phyloP scores from a whole-genome alignment of 2,113 vertebrate genomes.

The Plectropomus leopardus region DNA sequence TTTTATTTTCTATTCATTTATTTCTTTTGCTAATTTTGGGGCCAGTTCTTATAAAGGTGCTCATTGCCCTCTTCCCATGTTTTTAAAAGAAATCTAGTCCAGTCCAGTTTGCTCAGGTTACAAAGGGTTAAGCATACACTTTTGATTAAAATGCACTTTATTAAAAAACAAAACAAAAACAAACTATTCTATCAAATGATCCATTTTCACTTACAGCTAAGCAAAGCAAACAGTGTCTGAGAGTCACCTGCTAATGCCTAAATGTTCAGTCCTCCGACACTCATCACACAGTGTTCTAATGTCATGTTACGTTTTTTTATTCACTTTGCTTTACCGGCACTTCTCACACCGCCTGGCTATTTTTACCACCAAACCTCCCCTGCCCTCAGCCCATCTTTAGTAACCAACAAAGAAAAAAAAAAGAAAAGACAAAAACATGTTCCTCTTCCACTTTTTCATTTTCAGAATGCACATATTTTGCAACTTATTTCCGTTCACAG shows the following conservation, averaged over 20 bases:
- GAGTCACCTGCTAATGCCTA: background rate
- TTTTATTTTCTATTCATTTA: too few species aligned
- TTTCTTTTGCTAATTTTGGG: too few species aligned
- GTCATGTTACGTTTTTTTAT: background rate
- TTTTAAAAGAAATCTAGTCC: too few species aligned
- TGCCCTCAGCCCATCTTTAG: background rate
- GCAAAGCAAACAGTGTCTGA: background rate
- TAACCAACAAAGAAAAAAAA: slow-evolving; percentile 17
- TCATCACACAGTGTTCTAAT: background rate
- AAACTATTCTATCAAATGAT: too few species aligned
- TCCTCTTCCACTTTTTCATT: slow-evolving; percentile 83
- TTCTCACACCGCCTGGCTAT: slow-evolving; percentile 43
- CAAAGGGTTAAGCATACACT: background rate
- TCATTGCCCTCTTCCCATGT: too few species aligned
- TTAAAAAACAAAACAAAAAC: background rate
- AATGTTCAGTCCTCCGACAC: background rate
- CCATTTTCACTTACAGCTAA: background rate
- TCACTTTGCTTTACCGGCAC: slow-evolving; percentile 47
- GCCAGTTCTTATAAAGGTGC: too few species aligned
- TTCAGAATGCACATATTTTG: slow-evolving; percentile 75
- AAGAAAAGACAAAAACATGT: slow-evolving; percentile 37
- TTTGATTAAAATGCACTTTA: background rate
- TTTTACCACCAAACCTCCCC: slow-evolving; percentile 15
- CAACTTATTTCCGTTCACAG: slow-evolving; percentile 83
- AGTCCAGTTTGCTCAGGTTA: too few species aligned